Evolutionary conservation across 2,888 invertebrate genomes (phyloP).

Genomic region (Siphonodentalium dalli): DNA sequence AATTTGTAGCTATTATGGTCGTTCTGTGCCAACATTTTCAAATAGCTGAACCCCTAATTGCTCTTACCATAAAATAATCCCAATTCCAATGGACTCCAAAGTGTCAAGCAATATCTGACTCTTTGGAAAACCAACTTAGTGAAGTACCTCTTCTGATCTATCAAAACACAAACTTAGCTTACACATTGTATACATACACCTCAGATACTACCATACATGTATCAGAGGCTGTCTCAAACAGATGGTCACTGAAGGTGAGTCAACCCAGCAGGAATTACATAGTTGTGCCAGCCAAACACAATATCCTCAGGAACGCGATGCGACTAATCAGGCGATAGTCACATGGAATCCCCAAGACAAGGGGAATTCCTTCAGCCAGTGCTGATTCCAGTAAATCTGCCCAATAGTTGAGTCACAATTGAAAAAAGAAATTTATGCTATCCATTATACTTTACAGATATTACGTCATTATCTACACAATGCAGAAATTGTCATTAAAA

Average conservation of each 20-base stretch:
- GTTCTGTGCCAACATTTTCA: conserved; percentile 21
- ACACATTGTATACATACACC: conserved; percentile 21
- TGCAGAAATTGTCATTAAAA: conserved; percentile 11
- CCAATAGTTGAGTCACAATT: conserved; percentile 6
- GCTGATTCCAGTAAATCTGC: no score
- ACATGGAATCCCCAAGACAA: no score
- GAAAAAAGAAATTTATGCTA: conserved; percentile 21
- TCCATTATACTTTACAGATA: conserved; percentile 13
- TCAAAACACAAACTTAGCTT: conserved; percentile 14
- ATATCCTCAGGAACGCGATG: conserved; percentile 10
- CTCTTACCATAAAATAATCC: conserved; percentile 17
- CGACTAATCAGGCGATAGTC: no score
- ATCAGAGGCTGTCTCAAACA: conserved; percentile 10
- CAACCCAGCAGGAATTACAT: conserved; percentile 8
- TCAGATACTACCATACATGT: no score
- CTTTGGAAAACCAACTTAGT: conserved; percentile 14
- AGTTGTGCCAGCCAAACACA: conserved; percentile 10
- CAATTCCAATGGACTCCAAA: conserved; percentile 19
- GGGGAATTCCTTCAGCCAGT: no score
- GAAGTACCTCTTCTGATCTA: conserved; percentile 11
- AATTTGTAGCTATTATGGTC: conserved; percentile 18
- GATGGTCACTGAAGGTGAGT: background rate
- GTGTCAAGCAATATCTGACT: conserved; percentile 9
- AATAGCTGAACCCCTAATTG: conserved; percentile 20
- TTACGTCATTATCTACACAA: conserved; percentile 16